Conservation (phyloP, 2,888 invertebrate genomes). For the Drosophila diplacantha region DNA sequence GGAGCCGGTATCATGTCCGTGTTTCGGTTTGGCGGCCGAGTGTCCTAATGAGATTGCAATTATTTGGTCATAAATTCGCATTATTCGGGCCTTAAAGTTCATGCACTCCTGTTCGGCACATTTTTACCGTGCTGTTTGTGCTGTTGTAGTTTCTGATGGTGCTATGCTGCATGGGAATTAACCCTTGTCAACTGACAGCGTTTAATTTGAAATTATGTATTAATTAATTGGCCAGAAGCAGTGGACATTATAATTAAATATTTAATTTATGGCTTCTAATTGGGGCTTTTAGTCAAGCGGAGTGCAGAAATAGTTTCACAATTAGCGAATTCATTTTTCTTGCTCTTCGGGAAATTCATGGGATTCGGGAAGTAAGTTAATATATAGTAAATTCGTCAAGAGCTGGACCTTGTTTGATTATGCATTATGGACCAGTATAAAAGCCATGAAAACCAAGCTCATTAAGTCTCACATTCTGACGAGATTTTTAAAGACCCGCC, state of each 20-base stretch:
- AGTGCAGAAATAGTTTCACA: background rate
- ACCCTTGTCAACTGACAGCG: constrained; percentile 40
- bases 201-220: constrained; percentile 66
- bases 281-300: constrained; percentile 26
- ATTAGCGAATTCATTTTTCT: background rate
- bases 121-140: constrained; percentile 39
- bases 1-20: constrained; percentile 53
- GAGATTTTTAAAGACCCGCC: constrained; percentile 2
- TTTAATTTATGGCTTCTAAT: constrained; percentile 57
- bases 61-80: constrained; percentile 76
- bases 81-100: constrained; percentile 74
- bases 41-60: constrained; percentile 76
- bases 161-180: constrained; percentile 24
- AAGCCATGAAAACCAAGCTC: background rate
- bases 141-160: constrained; percentile 27
- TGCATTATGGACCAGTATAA: background rate
- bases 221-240: constrained; percentile 66
- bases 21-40: constrained; percentile 43
- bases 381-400: too few species aligned
- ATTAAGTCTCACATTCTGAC: background rate
- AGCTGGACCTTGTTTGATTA: background rate
- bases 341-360: background rate
- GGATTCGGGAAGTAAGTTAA: background rate
- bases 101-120: constrained; percentile 45
- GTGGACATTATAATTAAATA: constrained; percentile 67